Evolutionary conservation across 2,888 invertebrate genomes (phyloP).

Genomic region (Crepidodera aurea): DNA sequence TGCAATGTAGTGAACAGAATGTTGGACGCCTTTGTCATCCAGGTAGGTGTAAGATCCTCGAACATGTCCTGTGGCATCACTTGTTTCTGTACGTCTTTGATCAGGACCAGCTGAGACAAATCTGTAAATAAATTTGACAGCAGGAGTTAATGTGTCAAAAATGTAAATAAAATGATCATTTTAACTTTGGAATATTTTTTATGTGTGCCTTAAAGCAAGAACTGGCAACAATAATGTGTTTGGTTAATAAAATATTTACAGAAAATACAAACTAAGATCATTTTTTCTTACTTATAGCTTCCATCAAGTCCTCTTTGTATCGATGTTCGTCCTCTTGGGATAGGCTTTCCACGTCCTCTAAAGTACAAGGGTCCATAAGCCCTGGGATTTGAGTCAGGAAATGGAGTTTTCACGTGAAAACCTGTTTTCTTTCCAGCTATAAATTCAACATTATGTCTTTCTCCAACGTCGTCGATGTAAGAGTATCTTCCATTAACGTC

Average conservation of each 20-base stretch:
- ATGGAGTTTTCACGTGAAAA: conserved; percentile 76
- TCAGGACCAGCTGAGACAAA: conserved; percentile 81
- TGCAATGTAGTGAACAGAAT: conserved; percentile 80
- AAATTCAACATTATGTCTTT: conserved; percentile 78
- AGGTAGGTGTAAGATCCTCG: conserved; percentile 80
- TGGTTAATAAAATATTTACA: too few relatives aligned
- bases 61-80: conserved; percentile 75
- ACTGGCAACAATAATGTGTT: too few relatives aligned
- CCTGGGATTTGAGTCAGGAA: conserved; percentile 73
- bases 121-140: too few relatives aligned
- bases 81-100: conserved; percentile 77
- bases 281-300: conserved; percentile 68
- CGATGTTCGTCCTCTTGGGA: conserved; percentile 74
- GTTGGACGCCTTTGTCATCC: conserved; percentile 80
- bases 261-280: too few relatives aligned
- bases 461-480: conserved; percentile 78
- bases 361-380: conserved; percentile 72
- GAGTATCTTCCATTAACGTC: conserved; percentile 70
- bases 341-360: conserved; percentile 69
- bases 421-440: conserved; percentile 79
- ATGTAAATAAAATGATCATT: too few relatives aligned
- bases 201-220: too few relatives aligned
- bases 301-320: conserved; percentile 77
- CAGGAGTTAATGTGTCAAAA: too few relatives aligned
- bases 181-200: too few relatives aligned